phyloP scores from a whole-genome alignment of 2,888 invertebrate genomes.

The Tillus elongatus region DNA sequence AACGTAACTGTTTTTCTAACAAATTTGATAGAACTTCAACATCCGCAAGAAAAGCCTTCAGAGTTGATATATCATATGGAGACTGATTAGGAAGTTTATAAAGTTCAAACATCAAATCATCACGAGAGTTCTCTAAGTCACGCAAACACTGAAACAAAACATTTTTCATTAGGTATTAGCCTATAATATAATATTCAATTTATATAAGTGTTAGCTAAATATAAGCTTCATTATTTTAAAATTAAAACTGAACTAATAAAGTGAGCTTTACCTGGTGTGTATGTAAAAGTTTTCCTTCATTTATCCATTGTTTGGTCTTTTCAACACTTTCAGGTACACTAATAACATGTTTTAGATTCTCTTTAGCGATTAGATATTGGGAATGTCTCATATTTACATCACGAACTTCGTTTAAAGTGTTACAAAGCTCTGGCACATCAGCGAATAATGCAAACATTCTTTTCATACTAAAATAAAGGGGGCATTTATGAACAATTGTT shows the following conservation, averaged over 20 bases:
- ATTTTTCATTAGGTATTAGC: no score
- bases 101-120: slow-evolving; percentile 88
- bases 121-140: slow-evolving; percentile 92
- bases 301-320: slow-evolving; percentile 88
- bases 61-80: slow-evolving; percentile 79
- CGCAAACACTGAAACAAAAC: slow-evolving; percentile 74
- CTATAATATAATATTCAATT: no score
- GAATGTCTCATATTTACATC: slow-evolving; percentile 93
- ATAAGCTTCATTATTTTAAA: no score
- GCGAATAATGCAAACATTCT: slow-evolving; percentile 67
- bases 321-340: slow-evolving; percentile 94
- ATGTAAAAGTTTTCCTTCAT: slow-evolving; percentile 87
- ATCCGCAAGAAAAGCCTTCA: slow-evolving; percentile 93
- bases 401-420: slow-evolving; percentile 73
- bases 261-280: slow-evolving; percentile 82
- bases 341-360: slow-evolving; percentile 96
- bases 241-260: no score
- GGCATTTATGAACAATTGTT: background rate
- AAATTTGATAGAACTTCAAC: slow-evolving; percentile 83
- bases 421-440: slow-evolving; percentile 69
- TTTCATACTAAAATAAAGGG: slow-evolving; percentile 50
- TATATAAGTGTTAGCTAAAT: no score
- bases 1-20: slow-evolving; percentile 83
- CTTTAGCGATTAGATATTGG: slow-evolving; percentile 95
- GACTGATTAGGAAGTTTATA: slow-evolving; percentile 89